phyloP scores from a whole-genome alignment of 2,113 vertebrate species.

The Pontoporia blainvillei region DNA sequence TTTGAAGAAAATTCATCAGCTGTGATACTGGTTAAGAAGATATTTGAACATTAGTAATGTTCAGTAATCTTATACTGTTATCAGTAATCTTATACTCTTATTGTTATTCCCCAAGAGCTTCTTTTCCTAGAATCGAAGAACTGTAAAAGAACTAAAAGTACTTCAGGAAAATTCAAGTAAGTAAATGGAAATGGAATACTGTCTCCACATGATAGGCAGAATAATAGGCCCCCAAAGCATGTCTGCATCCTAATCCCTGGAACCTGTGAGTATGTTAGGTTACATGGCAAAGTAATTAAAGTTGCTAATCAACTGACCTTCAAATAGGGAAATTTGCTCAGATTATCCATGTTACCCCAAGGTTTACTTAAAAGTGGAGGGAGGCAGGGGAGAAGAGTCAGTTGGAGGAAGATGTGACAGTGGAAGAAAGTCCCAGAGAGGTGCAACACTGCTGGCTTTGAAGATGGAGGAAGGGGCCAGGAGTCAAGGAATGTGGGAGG shows the following conservation, averaged over 20 bases:
- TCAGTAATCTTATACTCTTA: not conserved
- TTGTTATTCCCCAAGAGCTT: not conserved
- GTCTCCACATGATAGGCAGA: not conserved
- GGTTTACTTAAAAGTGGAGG: not conserved
- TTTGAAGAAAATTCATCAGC: conserved; percentile 10
- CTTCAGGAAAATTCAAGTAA: not conserved
- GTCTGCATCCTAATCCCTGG: not conserved
- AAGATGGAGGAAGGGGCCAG: not conserved
- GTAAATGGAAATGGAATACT: not conserved
- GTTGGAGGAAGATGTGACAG: not conserved
- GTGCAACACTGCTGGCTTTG: not conserved
- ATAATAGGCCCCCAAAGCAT: not conserved
- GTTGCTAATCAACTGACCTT: not conserved
- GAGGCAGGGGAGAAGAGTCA: not conserved
- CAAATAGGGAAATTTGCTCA: not conserved
- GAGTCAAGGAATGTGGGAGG: not conserved
- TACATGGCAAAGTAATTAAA: not conserved
- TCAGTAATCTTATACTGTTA: not conserved
- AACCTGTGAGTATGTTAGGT: not conserved
- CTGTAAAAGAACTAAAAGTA: not conserved
- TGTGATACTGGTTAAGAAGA: not conserved
- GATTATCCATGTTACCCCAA: not conserved
- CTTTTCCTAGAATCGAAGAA: not conserved
- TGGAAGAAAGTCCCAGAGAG: not conserved
- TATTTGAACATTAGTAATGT: not conserved